Evolutionary conservation across 1,140 invertebrate species (phyloP).

Genomic region (Xylocopa sonorina): DNA sequence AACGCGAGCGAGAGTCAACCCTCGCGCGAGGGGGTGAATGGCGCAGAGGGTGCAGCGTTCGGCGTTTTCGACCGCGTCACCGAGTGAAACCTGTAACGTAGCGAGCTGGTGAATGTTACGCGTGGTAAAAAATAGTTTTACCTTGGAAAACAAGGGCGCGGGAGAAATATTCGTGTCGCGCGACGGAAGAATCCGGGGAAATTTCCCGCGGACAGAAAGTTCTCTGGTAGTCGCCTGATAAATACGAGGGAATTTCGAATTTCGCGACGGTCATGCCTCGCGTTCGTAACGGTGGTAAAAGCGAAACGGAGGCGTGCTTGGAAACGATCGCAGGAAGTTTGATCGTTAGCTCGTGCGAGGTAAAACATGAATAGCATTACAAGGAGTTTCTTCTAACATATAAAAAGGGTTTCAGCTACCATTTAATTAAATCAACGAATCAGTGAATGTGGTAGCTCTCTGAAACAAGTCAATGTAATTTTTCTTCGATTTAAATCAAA

Average conservation of each 20-base stretch:
- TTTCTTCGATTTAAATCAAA: too few relatives aligned
- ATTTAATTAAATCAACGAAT: too few relatives aligned
- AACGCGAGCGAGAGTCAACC: too few relatives aligned
- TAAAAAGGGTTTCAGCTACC: too few relatives aligned
- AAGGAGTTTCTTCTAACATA: too few relatives aligned
- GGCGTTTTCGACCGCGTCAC: slow-evolving; percentile 33
- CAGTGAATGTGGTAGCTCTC: too few relatives aligned
- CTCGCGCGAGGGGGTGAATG: too few relatives aligned
- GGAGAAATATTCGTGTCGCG: neutral
- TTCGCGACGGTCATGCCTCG: neutral
- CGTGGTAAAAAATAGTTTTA: neutral
- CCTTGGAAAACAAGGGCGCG: neutral
- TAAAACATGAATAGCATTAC: too few relatives aligned
- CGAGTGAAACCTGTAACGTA: slow-evolving; percentile 14
- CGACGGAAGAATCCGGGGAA: neutral
- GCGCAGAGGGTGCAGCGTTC: neutral
- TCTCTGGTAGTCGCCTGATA: slow-evolving; percentile 7
- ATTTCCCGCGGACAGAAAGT: slow-evolving; percentile 10
- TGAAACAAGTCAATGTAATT: too few relatives aligned
- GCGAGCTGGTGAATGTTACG: neutral
- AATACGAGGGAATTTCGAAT: slow-evolving; percentile 6
- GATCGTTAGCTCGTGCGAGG: neutral
- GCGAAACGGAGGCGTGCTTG: neutral
- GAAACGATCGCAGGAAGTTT: neutral
- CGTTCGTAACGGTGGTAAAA: neutral